A percentile compares a stretch with the other conserved stretches of the same genome.
Evolutionary conservation across 2,113 vertebrate genomes (phyloP).

Genomic region (Microcebus jonahi): DNA sequence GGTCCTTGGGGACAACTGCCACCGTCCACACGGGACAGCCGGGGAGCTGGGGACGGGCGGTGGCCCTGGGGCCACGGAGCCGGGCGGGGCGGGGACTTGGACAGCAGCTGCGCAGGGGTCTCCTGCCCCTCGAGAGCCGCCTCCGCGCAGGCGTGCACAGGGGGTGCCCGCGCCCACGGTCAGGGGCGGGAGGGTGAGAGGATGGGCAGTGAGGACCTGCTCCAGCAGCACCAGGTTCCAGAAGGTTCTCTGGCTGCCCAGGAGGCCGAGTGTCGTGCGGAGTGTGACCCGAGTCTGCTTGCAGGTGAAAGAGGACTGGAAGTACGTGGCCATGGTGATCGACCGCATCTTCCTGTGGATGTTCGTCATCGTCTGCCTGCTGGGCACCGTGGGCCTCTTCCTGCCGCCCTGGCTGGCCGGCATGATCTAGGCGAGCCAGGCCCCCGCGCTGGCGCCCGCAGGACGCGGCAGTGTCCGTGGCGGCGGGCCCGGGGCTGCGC

Average conservation of each 20-base stretch:
- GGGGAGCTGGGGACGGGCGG: not conserved
- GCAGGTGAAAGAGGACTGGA: constrained; percentile 99
- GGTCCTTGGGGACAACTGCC: not conserved
- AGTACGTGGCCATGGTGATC: constrained; percentile 98
- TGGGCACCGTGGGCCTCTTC: constrained; percentile 97
- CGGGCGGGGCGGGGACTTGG: too few relatives aligned
- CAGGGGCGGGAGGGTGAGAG: not conserved
- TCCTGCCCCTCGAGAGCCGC: too few relatives aligned
- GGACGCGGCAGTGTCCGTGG: accelerated
- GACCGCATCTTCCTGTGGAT: constrained; percentile 99
- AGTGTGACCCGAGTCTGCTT: constrained; percentile 28
- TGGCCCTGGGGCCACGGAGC: too few relatives aligned
- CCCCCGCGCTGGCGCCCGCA: accelerated
- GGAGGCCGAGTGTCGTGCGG: accelerated
- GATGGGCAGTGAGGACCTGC: not conserved
- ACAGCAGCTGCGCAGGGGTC: too few relatives aligned
- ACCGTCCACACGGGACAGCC: not conserved
- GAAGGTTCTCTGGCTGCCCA: not conserved
- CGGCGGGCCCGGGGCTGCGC: accelerated
- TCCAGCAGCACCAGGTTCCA: accelerated
- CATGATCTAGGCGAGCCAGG: constrained; percentile 90
- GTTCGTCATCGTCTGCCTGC: constrained; percentile 96
- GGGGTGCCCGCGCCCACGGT: not conserved
- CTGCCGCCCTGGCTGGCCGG: constrained; percentile 98
- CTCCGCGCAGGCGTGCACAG: too few relatives aligned